Evolutionary conservation across 1,140 invertebrate species (phyloP), one percentile per base, ranked within the genome.

Genomic region (Tribolium castaneum): DNA sequence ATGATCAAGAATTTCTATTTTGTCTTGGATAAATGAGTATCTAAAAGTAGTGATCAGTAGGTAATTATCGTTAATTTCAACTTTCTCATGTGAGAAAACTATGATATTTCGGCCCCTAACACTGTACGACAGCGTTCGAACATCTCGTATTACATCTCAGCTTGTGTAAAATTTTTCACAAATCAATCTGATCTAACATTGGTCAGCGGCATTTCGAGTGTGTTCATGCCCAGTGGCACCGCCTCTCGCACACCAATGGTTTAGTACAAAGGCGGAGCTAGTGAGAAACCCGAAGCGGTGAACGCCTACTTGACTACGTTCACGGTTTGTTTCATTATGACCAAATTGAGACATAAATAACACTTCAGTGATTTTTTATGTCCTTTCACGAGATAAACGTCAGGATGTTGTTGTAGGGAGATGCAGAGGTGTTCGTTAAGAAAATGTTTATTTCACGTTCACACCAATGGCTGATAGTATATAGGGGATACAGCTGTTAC

Each of bases 341-440:
- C 77, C 77, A 78, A 78, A 78, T 78, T 75, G 77, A 78, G 77
- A 78, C 77, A 70, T 78, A 78, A 78, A 78, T 78, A 73, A 73
- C 71, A 54, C 49, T 54, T 73, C 52, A 54, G 71, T 73, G 71
- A 73, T 73, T 73, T 54, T 73, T 73, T 73, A 73, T 54, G 49
- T 73, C 52, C 22, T 66, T 52, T 73, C 49, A 35, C 30, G 50
- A 73, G 71, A 73, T 73, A 73, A 73, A 66, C 49, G 71, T 54
- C 49, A 51, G 19, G 71, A 51, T 19, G 71, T 52, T 51, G 70
- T 72, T 50, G 70, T 72, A 30, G 70, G 70, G 39, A 52, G 10
- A 73, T 73, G 71, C 71, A 73, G 71, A 73, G 71, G 71, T 73
- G 71, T 73, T 73, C 59, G 59, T 66, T 66, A 59, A 59, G 54